Percentiles rank a stretch among this genome's conserved stretches.
phyloP scores from a whole-genome alignment of 2,888 invertebrate genomes.

The Erebia ligea region DNA sequence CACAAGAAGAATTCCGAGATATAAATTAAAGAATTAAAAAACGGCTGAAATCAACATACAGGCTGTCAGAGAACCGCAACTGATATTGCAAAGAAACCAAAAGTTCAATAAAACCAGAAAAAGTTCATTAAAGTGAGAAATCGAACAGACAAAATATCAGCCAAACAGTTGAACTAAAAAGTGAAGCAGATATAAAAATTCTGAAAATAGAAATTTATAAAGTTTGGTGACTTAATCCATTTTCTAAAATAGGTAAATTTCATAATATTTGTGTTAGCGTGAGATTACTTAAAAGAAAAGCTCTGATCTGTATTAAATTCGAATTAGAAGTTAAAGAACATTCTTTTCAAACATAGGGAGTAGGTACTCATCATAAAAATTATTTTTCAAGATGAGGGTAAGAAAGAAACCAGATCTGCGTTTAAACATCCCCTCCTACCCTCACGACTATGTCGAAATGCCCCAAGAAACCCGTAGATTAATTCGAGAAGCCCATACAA shows the following conservation, averaged over 20 bases:
- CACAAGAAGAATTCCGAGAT: slow-evolving; percentile 5
- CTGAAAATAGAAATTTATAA: too few species aligned
- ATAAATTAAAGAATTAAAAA: neutral
- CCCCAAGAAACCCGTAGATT: slow-evolving; percentile 58
- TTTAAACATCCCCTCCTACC: slow-evolving; percentile 64
- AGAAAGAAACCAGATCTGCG: slow-evolving; percentile 71
- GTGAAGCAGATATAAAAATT: too few species aligned
- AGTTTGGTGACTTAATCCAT: too few species aligned
- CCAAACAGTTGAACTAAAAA: too few species aligned
- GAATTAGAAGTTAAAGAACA: neutral
- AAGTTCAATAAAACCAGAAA: too few species aligned
- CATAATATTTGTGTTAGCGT: too few species aligned
- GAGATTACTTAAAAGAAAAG: neutral
- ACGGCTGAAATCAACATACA: neutral
- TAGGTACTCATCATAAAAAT: neutral
- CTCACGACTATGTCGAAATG: slow-evolving; percentile 74
- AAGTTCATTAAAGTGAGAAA: too few species aligned
- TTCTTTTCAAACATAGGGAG: too few species aligned
- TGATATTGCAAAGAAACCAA: too few species aligned
- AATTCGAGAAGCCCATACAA: slow-evolving; percentile 53
- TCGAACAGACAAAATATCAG: too few species aligned
- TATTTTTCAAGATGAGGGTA: slow-evolving; percentile 52
- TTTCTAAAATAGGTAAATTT: too few species aligned
- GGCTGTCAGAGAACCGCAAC: too few species aligned
- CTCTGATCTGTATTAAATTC: neutral